A percentile compares a stretch with the other conserved stretches of the same genome.
Conservation (phyloP, 2,888 invertebrate species). For the Chrysomela aeneicollis region DNA sequence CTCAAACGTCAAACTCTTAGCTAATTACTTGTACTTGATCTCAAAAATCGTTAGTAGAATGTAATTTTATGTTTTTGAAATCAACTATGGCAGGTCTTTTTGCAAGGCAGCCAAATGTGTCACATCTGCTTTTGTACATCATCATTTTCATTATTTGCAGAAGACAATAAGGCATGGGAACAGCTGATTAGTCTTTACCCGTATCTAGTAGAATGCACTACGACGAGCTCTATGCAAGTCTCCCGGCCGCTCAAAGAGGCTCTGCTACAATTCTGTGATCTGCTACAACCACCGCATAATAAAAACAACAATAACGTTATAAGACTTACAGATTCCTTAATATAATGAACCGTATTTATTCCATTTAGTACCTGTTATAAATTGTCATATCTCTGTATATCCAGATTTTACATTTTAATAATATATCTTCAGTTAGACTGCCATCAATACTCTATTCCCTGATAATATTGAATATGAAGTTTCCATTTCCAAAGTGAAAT, state of each 20-base stretch:
- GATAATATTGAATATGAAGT: neutral
- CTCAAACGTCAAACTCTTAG: too few relatives aligned
- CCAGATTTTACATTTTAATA: constrained; percentile 23
- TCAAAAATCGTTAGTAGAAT: too few relatives aligned
- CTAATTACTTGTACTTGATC: too few relatives aligned
- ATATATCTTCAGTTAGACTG: constrained; percentile 6
- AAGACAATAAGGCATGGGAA: constrained; percentile 91
- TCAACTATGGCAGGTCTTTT: too few relatives aligned
- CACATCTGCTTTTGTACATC: too few relatives aligned
- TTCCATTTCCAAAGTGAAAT: too few relatives aligned
- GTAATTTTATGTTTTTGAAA: too few relatives aligned
- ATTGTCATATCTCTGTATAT: constrained; percentile 32
- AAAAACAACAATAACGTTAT: constrained; percentile 41
- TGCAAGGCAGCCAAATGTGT: too few relatives aligned
- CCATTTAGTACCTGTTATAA: constrained; percentile 40
- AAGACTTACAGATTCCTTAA: constrained; percentile 36
- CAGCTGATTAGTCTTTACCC: constrained; percentile 93
- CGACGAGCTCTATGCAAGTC: constrained; percentile 81
- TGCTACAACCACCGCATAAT: constrained; percentile 71
- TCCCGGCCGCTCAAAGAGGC: constrained; percentile 84
- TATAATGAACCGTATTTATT: constrained; percentile 30
- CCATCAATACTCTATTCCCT: neutral
- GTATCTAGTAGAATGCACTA: constrained; percentile 84
- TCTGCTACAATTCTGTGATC: constrained; percentile 85
- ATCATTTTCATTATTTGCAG: constrained; percentile 62